Percentiles rank a stretch among this genome's conserved stretches.
These are phyloP conservation scores for Delphinapterus leucas DNA, from an alignment of 2,113 vertebrate genomes.

Conservation along the genomic window DNA sequence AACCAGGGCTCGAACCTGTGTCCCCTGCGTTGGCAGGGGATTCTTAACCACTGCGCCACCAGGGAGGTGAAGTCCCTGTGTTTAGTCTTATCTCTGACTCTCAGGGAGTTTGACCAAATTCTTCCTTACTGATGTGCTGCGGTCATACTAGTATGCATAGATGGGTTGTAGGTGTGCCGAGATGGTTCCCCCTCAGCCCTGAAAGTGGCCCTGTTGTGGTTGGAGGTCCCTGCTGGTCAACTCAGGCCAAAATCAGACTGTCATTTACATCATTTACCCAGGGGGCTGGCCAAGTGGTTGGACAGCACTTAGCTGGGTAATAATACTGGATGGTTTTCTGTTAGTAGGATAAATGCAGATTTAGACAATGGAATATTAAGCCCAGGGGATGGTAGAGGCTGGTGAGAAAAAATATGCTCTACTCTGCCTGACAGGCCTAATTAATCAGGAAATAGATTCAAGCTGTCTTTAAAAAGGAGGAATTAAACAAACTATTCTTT, in stretches of 20 bases:
- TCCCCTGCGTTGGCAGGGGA: too few species aligned
- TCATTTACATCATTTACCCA: neutral
- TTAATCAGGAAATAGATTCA: neutral
- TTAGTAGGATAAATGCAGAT: neutral
- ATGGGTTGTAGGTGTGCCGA: neutral
- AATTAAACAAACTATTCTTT: neutral
- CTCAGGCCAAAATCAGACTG: neutral
- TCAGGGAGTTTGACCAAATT: neutral
- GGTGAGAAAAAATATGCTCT: neutral
- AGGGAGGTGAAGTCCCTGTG: too few species aligned
- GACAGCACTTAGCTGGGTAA: neutral
- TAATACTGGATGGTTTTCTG: neutral
- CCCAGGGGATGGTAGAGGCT: neutral
- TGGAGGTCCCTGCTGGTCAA: neutral
- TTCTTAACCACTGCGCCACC: too few species aligned
- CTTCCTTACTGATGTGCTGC: neutral
- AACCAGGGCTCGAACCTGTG: too few species aligned
- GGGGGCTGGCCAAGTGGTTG: neutral
- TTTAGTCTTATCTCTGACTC: neutral
- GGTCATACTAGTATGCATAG: neutral
- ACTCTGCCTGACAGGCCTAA: neutral
- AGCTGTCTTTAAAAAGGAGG: neutral
- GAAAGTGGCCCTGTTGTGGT: neutral
- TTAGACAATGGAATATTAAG: conserved; percentile 1
- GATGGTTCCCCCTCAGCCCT: neutral